phyloP scores from a whole-genome alignment of 1,140 invertebrate genomes.

The Pseudomyrmex pallidus region DNA sequence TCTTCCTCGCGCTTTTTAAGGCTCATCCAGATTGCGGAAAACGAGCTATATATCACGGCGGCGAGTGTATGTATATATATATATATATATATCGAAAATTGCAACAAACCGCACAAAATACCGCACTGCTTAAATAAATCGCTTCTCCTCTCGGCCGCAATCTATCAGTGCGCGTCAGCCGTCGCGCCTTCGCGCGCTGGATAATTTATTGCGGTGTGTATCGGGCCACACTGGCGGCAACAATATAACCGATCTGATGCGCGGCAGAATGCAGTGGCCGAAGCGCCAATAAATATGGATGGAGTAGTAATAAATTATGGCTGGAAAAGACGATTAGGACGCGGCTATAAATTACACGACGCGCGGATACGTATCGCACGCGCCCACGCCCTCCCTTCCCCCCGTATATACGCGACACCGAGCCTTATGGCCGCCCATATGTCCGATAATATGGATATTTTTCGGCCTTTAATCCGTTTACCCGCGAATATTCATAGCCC shows the following conservation, averaged over 20 bases:
- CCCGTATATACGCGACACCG: slow-evolving; percentile 1
- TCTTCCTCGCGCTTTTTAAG: no score
- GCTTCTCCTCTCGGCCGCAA: slow-evolving; percentile 49
- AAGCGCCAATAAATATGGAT: slow-evolving; percentile 61
- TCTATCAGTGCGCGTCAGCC: slow-evolving; percentile 53
- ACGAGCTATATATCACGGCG: no score
- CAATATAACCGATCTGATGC: slow-evolving; percentile 56
- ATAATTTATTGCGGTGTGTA: slow-evolving; percentile 48
- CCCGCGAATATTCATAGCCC: slow-evolving; percentile 38
- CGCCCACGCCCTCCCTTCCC: not conserved
- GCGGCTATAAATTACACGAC: slow-evolving; percentile 9
- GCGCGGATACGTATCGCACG: not conserved
- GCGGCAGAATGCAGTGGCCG: slow-evolving; percentile 54
- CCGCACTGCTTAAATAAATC: slow-evolving; percentile 51
- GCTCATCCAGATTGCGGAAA: no score
- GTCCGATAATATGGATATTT: slow-evolving; percentile 59
- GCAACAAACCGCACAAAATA: slow-evolving; percentile 25
- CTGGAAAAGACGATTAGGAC: slow-evolving; percentile 57
- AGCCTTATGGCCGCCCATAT: slow-evolving; percentile 27
- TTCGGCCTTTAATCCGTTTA: slow-evolving; percentile 52
- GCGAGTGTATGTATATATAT: not conserved
- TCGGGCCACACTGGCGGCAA: slow-evolving; percentile 12
- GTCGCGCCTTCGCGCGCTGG: slow-evolving; percentile 36
- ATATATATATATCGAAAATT: slow-evolving; percentile 27
- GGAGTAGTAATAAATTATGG: slow-evolving; percentile 61